A percentile compares a stretch with the other conserved stretches of the same genome.
Conservation (phyloP, 2,888 invertebrate genomes). For the Drosophila phalerata region DNA sequence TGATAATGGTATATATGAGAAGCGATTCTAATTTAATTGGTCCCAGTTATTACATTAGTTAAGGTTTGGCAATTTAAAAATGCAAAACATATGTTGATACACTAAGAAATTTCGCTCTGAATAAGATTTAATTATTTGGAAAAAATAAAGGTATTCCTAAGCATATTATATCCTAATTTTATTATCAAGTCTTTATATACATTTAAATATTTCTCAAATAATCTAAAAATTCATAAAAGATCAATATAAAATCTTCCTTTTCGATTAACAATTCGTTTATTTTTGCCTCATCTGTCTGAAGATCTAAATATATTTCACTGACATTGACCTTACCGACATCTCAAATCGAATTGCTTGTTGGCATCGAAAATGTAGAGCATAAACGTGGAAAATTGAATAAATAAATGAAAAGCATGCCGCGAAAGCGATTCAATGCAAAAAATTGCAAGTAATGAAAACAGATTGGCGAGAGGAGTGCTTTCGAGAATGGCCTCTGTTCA, state of each 20-base stretch:
- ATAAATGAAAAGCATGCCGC: constrained; percentile 42
- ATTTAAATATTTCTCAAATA: background rate
- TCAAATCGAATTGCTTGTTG: constrained; percentile 12
- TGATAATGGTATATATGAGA: background rate
- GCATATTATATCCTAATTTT: background rate
- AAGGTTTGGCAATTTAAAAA: background rate
- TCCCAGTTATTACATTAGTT: background rate
- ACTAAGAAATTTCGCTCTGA: background rate
- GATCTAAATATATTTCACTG: constrained; percentile 14
- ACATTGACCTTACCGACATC: constrained; percentile 48
- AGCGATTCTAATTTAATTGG: background rate
- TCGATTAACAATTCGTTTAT: background rate
- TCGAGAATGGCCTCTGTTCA: constrained; percentile 29
- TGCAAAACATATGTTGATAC: background rate
- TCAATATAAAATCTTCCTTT: background rate
- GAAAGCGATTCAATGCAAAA: constrained; percentile 31
- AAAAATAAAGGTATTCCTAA: too few relatives aligned
- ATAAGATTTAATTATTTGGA: too few relatives aligned
- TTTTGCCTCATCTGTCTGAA: background rate
- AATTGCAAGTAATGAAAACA: constrained; percentile 56
- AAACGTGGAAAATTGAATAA: constrained; percentile 38
- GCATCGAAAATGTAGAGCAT: constrained; percentile 24
- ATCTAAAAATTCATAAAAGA: background rate
- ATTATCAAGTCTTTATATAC: background rate
- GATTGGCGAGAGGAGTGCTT: constrained; percentile 16